phyloP scores from a whole-genome alignment of 2,113 vertebrate genomes.

The Phainopepla nitens region DNA sequence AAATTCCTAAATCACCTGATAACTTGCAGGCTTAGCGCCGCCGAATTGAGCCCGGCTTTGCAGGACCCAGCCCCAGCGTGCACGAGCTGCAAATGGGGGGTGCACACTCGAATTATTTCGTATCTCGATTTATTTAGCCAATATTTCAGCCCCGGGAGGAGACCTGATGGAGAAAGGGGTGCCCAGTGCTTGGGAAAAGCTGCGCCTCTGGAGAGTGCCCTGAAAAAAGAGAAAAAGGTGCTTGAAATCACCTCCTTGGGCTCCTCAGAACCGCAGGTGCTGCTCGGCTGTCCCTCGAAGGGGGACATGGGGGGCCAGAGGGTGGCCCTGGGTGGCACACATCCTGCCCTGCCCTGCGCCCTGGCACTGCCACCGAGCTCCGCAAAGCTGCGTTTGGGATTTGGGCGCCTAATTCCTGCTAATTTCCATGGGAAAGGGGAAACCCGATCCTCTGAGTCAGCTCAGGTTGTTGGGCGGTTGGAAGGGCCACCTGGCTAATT shows the following conservation, averaged over 20 bases:
- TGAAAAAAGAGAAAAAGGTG: neutral
- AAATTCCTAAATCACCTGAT: slow-evolving; percentile 30
- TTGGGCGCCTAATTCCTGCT: neutral
- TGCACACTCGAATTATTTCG: accelerated
- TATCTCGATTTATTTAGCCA: neutral
- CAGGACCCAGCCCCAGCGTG: neutral
- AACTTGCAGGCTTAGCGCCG: neutral
- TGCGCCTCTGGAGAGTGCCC: accelerated
- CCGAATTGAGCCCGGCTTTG: neutral
- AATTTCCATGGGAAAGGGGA: slow-evolving; percentile 11
- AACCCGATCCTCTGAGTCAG: neutral
- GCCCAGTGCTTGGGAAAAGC: neutral
- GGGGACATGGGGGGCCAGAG: neutral
- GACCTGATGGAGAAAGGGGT: neutral
- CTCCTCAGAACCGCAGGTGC: neutral
- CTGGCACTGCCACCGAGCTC: neutral
- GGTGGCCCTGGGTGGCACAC: neutral
- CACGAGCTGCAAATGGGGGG: neutral
- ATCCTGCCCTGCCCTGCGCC: accelerated
- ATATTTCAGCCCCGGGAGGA: neutral
- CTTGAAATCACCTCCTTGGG: neutral
- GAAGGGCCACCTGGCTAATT: neutral
- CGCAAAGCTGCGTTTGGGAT: neutral
- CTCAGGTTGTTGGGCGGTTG: neutral
- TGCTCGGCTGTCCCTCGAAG: neutral